Conservation (phyloP, 2,113 vertebrate genomes). For the Conger conger region DNA sequence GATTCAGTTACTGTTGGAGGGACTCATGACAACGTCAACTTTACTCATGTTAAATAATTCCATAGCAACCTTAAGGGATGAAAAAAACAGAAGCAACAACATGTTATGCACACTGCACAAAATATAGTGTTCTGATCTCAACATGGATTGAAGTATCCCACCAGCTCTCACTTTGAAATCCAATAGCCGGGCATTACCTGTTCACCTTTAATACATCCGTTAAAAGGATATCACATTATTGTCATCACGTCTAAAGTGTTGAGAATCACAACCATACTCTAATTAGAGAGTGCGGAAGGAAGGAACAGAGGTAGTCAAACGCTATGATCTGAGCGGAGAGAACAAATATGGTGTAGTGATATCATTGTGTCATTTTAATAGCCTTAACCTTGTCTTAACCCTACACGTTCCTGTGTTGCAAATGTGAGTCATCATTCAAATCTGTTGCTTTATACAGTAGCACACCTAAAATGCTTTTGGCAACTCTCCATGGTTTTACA, state of each 20-base stretch:
- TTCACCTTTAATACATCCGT: constrained; percentile 12
- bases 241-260: background rate
- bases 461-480: background rate
- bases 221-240: constrained; percentile 17
- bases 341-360: background rate
- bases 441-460: background rate
- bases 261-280: constrained; percentile 5
- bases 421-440: background rate
- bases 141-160: constrained; percentile 9
- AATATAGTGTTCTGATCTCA: background rate
- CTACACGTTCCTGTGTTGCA: background rate
- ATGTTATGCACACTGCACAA: background rate
- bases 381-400: background rate
- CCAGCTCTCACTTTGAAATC: background rate
- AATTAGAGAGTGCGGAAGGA: constrained; percentile 11
- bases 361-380: background rate
- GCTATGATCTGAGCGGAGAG: background rate
- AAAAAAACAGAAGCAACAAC: background rate
- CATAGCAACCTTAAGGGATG: background rate
- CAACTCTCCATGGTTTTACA: background rate
- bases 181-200: constrained; percentile 13
- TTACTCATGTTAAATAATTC: background rate
- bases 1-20: background rate
- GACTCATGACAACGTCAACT: background rate
- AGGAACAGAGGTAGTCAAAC: constrained; percentile 4